phyloP scores from a whole-genome alignment of 2,888 invertebrate species.

The Iselma pallidipennis region DNA sequence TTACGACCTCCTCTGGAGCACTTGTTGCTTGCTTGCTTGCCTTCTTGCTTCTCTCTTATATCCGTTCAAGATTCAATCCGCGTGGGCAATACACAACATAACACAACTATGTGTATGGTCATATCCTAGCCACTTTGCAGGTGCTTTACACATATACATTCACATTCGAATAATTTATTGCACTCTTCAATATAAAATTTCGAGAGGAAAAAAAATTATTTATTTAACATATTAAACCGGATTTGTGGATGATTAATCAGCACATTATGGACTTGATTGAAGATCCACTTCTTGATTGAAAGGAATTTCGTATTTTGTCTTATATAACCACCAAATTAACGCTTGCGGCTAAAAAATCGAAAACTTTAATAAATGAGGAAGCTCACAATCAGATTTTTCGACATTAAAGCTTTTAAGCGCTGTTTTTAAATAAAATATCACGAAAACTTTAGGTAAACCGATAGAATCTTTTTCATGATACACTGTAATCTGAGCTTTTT shows the following conservation, averaged over 20 bases:
- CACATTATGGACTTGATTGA: background rate
- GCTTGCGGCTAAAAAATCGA: too few relatives aligned
- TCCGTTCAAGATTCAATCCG: conserved; percentile 1
- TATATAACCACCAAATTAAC: too few relatives aligned
- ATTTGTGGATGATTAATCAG: background rate
- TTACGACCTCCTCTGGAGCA: background rate
- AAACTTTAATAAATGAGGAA: too few relatives aligned
- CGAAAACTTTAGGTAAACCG: too few relatives aligned
- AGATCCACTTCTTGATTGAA: background rate
- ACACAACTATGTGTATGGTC: conserved; percentile 1
- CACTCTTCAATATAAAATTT: background rate
- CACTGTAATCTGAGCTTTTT: background rate
- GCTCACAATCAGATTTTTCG: too few relatives aligned
- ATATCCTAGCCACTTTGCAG: conserved; percentile 1
- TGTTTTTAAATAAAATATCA: too few relatives aligned
- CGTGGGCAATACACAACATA: conserved; percentile 1
- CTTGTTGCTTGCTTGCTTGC: background rate
- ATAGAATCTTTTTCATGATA: background rate
- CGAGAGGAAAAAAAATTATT: background rate
- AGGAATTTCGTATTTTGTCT: too few relatives aligned
- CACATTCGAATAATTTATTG: conserved; percentile 1
- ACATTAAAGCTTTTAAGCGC: too few relatives aligned
- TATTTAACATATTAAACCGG: background rate
- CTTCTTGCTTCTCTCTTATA: background rate
- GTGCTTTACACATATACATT: conserved; percentile 1